Evolutionary conservation across 2,797 vertebrate species (phyloP).

Genomic region (Margarornis squamiger): DNA sequence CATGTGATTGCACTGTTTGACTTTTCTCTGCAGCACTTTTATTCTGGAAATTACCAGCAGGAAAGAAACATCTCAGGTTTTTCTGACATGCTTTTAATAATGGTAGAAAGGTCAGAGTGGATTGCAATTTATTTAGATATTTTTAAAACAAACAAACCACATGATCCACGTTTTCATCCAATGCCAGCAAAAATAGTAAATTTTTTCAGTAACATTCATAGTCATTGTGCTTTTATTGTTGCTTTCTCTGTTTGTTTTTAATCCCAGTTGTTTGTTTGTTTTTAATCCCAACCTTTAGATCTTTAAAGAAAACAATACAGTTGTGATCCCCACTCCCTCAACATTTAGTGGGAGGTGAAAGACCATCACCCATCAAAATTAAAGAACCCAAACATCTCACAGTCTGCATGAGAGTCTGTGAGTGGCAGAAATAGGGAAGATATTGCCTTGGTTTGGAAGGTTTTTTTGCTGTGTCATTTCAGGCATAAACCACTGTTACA

Average conservation of each 20-base stretch:
- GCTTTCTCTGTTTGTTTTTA: not conserved
- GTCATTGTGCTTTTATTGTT: not conserved
- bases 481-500: not conserved
- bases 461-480: slow-evolving; percentile 39
- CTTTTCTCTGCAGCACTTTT: not conserved
- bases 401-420: not conserved
- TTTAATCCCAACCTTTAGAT: not conserved
- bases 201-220: not conserved
- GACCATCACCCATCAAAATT: not conserved
- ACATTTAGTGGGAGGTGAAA: not conserved
- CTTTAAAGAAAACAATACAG: not conserved
- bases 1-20: not conserved
- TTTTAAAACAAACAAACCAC: not conserved
- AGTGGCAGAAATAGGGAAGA: not conserved
- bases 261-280: no score
- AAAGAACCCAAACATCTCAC: not conserved
- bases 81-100: not conserved
- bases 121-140: not conserved
- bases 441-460: not conserved
- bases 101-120: not conserved
- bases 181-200: not conserved
- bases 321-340: not conserved
- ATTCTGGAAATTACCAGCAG: not conserved
- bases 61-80: not conserved
- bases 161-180: not conserved